Evolutionary conservation across 2,888 invertebrate species (phyloP).

Genomic region (Adelphocoris suturalis): DNA sequence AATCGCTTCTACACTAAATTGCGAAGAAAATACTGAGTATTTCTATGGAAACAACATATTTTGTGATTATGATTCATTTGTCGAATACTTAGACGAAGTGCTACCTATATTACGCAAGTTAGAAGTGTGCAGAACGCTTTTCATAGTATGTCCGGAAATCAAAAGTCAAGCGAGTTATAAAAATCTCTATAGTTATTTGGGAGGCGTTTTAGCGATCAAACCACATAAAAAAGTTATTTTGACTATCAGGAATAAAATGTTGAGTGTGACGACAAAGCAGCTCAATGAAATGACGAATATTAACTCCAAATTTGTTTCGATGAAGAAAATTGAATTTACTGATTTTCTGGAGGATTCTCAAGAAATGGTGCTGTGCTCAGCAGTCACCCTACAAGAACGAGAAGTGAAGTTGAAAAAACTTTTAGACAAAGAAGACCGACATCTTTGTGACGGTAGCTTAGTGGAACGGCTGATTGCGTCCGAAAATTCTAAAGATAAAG

Average conservation of each 20-base stretch:
- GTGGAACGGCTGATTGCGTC: not conserved
- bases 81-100: not conserved
- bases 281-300: not conserved
- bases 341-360: not conserved
- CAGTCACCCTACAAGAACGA: not conserved
- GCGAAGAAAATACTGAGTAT: not conserved
- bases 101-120: not conserved
- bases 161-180: not conserved
- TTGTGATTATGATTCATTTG: not conserved
- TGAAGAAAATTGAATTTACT: not conserved
- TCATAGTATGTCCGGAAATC: not conserved
- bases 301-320: not conserved
- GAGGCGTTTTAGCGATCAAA: not conserved
- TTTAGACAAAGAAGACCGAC: not conserved
- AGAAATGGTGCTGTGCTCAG: not conserved
- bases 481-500: not conserved
- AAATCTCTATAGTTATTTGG: not conserved
- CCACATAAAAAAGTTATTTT: not conserved
- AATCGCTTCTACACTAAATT: not conserved
- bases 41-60: not conserved
- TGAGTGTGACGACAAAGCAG: not conserved
- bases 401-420: not conserved
- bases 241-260: not conserved
- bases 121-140: not conserved
- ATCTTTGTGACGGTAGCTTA: not conserved